Percentiles rank a stretch among this genome's conserved stretches.
Evolutionary conservation across 2,797 vertebrate species (phyloP).

Genomic region (Chaetophractus vellerosus): DNA sequence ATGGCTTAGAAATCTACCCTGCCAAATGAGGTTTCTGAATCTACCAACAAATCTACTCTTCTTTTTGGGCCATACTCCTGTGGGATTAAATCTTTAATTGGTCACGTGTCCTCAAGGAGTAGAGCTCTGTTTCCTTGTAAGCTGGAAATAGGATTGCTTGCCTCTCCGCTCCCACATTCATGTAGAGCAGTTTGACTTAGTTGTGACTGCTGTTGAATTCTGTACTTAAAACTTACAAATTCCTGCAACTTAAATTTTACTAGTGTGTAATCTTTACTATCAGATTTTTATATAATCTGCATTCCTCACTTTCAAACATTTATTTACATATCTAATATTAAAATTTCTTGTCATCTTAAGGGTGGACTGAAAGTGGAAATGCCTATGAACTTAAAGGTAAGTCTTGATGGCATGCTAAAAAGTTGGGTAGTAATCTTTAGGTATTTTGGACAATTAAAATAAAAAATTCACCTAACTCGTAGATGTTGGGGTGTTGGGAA

Average conservation of each 20-base stretch:
- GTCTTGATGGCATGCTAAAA: slow-evolving; percentile 58
- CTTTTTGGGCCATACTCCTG: background rate
- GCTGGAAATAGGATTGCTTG: background rate
- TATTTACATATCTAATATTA: slow-evolving; percentile 63
- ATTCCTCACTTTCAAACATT: background rate
- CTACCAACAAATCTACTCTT: background rate
- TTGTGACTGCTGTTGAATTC: slow-evolving; percentile 1
- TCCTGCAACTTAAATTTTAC: slow-evolving; percentile 45
- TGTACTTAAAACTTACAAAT: slow-evolving; percentile 38
- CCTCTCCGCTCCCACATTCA: background rate
- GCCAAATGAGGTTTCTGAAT: background rate
- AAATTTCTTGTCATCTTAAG: slow-evolving; percentile 86
- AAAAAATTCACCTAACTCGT: background rate
- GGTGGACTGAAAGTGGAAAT: slow-evolving; percentile 93
- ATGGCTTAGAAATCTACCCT: background rate
- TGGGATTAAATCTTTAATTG: slow-evolving; percentile 6
- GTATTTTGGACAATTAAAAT: slow-evolving; percentile 4
- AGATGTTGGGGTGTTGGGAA: background rate
- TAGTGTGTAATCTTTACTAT: background rate
- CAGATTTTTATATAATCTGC: slow-evolving; percentile 25
- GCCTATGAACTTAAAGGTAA: slow-evolving; percentile 93
- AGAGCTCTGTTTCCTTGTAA: slow-evolving; percentile 14
- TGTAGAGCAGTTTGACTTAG: background rate
- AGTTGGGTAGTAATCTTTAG: background rate
- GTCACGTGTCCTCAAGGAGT: background rate